Evolutionary conservation across 2,888 invertebrate genomes (phyloP).

Genomic region (Syrista parreyssii): DNA sequence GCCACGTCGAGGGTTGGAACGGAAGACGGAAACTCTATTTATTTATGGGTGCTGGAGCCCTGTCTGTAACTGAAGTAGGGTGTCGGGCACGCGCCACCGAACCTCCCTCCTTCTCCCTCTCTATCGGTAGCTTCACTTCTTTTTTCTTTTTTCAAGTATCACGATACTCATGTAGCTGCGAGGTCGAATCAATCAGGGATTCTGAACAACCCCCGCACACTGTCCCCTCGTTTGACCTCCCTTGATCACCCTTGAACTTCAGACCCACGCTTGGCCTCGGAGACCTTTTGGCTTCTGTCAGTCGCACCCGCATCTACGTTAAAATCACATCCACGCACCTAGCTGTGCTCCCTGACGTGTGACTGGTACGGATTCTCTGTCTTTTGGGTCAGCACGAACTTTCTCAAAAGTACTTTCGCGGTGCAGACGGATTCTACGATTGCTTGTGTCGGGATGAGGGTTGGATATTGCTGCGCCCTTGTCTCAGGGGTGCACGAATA

Average conservation of each 20-base stretch:
- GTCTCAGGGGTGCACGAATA: background rate
- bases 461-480: background rate
- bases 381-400: background rate
- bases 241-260: constrained; percentile 27
- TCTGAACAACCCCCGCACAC: constrained; percentile 33
- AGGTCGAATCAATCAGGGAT: constrained; percentile 27
- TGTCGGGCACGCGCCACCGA: constrained; percentile 58
- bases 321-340: background rate
- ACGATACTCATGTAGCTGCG: constrained; percentile 34
- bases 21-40: constrained; percentile 63
- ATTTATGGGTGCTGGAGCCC: constrained; percentile 61
- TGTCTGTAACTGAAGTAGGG: constrained; percentile 54
- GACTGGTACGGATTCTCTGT: background rate
- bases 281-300: background rate
- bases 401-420: background rate
- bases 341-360: background rate
- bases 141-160: constrained; percentile 20
- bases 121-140: constrained; percentile 15
- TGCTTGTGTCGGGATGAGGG: background rate
- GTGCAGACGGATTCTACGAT: background rate
- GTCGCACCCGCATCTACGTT: background rate
- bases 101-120: constrained; percentile 20
- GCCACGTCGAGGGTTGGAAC: constrained; percentile 35
- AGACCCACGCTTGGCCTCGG: constrained; percentile 1
- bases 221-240: constrained; percentile 35